These are phyloP conservation scores for Sitobion miscanthi DNA, from an alignment of 1,140 invertebrate species.

Conservation along the genomic window DNA sequence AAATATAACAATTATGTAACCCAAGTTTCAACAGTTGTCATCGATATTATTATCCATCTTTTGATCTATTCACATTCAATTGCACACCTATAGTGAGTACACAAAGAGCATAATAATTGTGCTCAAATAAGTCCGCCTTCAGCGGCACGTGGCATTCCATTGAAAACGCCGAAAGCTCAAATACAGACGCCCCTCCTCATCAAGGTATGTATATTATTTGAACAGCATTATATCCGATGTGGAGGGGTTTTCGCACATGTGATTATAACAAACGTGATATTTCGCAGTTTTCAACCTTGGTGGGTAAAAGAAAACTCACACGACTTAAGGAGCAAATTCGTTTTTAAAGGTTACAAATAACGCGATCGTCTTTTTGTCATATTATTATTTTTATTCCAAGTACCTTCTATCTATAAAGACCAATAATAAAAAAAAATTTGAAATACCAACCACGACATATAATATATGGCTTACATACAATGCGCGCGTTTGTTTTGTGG, in stretches of 20 bases:
- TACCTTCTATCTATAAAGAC: neutral
- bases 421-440: neutral
- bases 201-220: constrained; percentile 2
- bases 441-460: neutral
- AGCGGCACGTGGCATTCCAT: constrained; percentile 30
- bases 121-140: constrained; percentile 40
- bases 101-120: constrained; percentile 51
- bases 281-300: neutral
- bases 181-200: neutral
- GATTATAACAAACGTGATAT: constrained; percentile 35
- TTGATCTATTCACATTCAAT: constrained; percentile 34
- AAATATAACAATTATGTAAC: constrained; percentile 25
- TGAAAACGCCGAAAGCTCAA: constrained; percentile 14
- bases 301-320: neutral
- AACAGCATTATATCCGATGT: constrained; percentile 32
- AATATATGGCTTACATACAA: neutral
- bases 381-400: neutral
- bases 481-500: neutral
- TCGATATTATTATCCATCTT: constrained; percentile 41
- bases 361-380: neutral
- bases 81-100: neutral
- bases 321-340: neutral
- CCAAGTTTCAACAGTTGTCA: neutral
- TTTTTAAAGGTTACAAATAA: constrained; percentile 2
- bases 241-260: neutral